Conservation (phyloP, 2,113 vertebrate genomes). For the Solea solea region DNA sequence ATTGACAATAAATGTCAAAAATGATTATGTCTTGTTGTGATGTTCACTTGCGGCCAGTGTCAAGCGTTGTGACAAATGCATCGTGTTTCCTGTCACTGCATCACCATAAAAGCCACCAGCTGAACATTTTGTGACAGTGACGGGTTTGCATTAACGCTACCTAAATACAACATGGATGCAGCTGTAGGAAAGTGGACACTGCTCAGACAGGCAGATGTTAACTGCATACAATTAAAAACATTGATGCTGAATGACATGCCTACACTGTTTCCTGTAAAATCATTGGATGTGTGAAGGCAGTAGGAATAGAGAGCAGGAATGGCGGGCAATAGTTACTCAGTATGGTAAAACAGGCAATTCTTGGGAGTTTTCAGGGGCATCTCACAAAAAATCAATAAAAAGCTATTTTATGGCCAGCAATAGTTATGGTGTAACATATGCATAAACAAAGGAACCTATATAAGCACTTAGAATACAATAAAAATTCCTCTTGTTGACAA, state of each 20-base stretch:
- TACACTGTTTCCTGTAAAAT: neutral
- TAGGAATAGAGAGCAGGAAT: neutral
- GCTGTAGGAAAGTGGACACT: neutral
- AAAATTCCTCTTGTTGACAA: conserved; percentile 48
- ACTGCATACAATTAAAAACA: conserved; percentile 5
- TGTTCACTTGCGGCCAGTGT: neutral
- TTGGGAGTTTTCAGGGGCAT: too few relatives aligned
- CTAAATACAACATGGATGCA: neutral
- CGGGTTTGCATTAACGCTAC: conserved; percentile 1
- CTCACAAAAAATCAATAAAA: neutral
- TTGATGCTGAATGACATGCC: neutral
- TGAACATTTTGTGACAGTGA: neutral
- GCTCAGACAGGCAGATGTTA: neutral
- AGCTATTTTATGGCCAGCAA: conserved; percentile 10
- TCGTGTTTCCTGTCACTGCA: neutral
- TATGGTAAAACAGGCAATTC: too few relatives aligned
- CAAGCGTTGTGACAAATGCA: neutral
- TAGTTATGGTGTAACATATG: conserved; percentile 10
- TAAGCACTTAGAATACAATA: conserved; percentile 47
- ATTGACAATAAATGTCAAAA: neutral
- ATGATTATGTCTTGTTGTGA: neutral
- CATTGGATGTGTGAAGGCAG: neutral
- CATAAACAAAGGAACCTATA: conserved; percentile 51
- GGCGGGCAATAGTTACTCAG: too few relatives aligned
- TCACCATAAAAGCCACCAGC: conserved; percentile 3